These are phyloP conservation scores for Sebastes nivosus DNA, from an alignment of 2,797 vertebrate species.

Conservation along the genomic window DNA sequence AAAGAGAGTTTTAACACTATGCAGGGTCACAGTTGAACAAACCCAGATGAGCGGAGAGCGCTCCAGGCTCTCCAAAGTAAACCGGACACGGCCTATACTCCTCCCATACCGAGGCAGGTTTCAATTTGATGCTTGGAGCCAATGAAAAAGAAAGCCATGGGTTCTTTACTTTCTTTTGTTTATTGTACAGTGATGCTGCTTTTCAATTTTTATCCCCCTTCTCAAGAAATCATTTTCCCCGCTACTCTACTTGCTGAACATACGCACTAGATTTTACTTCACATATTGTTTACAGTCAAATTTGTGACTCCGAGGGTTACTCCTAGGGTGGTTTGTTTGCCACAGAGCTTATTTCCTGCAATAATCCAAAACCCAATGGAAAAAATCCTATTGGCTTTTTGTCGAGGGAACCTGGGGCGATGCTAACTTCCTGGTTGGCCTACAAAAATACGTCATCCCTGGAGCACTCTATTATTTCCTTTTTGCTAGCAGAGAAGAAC, in stretches of 20 bases:
- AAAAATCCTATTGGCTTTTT: too few species aligned
- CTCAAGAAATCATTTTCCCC: not conserved
- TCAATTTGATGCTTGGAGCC: slow-evolving; percentile 58
- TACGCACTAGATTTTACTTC: not conserved
- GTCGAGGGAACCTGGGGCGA: too few species aligned
- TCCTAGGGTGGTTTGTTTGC: too few species aligned
- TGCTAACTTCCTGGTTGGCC: too few species aligned
- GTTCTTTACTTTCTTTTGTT: slow-evolving; percentile 36
- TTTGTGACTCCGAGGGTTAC: not conserved
- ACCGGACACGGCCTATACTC: slow-evolving; percentile 59
- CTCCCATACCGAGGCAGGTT: slow-evolving; percentile 49
- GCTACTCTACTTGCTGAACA: not conserved
- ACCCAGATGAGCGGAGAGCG: slow-evolving; percentile 75
- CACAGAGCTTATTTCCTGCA: too few species aligned
- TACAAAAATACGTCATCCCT: too few species aligned
- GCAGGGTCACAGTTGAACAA: slow-evolving; percentile 76
- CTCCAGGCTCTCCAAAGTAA: slow-evolving; percentile 73
- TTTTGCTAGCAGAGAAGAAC: not conserved
- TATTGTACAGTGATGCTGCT: slow-evolving; percentile 37
- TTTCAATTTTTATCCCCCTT: slow-evolving; percentile 7
- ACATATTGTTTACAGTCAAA: slow-evolving; percentile 17
- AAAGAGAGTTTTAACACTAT: slow-evolving; percentile 54
- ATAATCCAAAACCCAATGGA: too few species aligned
- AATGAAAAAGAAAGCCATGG: slow-evolving; percentile 30
- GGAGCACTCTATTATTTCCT: not conserved